Conservation (phyloP, 2,888 invertebrate genomes). For the Cephus runcator region DNA sequence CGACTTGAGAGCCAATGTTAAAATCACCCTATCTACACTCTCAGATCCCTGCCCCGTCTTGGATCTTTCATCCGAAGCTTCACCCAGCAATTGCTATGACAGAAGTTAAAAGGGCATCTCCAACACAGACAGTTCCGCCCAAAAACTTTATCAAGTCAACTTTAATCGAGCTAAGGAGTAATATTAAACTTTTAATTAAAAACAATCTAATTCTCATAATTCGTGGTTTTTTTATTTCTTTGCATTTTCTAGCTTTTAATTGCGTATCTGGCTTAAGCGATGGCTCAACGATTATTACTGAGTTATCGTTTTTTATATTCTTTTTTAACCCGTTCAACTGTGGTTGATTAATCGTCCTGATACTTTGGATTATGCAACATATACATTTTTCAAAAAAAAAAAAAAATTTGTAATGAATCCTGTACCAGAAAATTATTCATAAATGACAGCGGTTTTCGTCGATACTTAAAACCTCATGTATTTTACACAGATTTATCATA, state of each 20-base stretch:
- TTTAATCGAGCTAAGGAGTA: neutral
- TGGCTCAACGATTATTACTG: neutral
- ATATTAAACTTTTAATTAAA: neutral
- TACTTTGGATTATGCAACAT: neutral
- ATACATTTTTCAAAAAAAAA: neutral
- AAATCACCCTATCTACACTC: neutral
- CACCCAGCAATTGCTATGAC: too few relatives aligned
- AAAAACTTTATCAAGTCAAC: neutral
- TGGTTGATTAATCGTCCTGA: neutral
- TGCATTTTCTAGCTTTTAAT: neutral
- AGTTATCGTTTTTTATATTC: neutral
- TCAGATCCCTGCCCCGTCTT: neutral
- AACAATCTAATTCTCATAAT: neutral
- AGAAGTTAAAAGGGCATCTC: neutral
- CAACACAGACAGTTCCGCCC: neutral
- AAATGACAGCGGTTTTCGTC: neutral
- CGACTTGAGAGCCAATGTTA: neutral
- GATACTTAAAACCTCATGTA: neutral
- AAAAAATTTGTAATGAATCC: neutral
- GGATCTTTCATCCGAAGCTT: too few relatives aligned
- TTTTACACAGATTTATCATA: neutral
- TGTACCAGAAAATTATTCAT: neutral
- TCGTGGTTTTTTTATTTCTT: neutral
- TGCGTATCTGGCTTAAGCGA: neutral
- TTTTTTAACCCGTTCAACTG: neutral